Percentiles rank a stretch among this genome's conserved stretches.
Evolutionary conservation across 2,797 vertebrate genomes (phyloP).

Genomic region (Pipistrellus nathusii): DNA sequence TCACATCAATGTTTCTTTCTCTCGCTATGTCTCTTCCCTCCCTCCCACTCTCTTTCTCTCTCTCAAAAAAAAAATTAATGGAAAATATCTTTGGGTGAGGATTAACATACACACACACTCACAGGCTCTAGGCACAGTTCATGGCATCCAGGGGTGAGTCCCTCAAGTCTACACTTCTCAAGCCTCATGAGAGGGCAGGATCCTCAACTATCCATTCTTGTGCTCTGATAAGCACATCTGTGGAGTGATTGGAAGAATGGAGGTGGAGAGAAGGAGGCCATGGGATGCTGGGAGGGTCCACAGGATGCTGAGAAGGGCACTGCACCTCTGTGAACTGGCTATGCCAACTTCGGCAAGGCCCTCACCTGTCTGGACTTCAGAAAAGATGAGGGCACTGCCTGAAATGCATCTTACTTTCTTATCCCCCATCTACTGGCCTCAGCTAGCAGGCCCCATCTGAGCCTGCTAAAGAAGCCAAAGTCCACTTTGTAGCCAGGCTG

Average conservation of each 20-base stretch:
- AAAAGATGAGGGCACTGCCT: background rate
- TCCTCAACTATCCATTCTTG: background rate
- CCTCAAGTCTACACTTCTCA: background rate
- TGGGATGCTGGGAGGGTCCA: background rate
- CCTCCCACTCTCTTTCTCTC: too few species aligned
- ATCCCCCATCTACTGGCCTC: background rate
- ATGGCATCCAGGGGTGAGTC: background rate
- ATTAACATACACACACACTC: too few species aligned
- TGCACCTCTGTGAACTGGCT: background rate
- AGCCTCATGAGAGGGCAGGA: background rate
- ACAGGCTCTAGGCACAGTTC: background rate
- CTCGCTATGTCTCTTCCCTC: too few species aligned
- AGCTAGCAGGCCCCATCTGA: background rate
- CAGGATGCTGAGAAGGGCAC: background rate
- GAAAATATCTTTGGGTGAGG: background rate
- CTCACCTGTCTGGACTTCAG: background rate
- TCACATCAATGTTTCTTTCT: too few species aligned
- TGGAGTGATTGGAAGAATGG: background rate
- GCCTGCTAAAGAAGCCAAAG: slow-evolving; percentile 72
- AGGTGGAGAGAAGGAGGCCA: background rate
- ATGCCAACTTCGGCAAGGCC: background rate
- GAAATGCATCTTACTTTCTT: background rate
- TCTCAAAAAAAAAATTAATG: background rate
- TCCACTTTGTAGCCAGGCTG: slow-evolving; percentile 35
- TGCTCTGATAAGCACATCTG: background rate